A percentile compares a stretch with the other conserved stretches of the same genome.
These are phyloP conservation scores for Actenoides lindsayi DNA, from an alignment of 2,113 vertebrate species.

Conservation along the genomic window DNA sequence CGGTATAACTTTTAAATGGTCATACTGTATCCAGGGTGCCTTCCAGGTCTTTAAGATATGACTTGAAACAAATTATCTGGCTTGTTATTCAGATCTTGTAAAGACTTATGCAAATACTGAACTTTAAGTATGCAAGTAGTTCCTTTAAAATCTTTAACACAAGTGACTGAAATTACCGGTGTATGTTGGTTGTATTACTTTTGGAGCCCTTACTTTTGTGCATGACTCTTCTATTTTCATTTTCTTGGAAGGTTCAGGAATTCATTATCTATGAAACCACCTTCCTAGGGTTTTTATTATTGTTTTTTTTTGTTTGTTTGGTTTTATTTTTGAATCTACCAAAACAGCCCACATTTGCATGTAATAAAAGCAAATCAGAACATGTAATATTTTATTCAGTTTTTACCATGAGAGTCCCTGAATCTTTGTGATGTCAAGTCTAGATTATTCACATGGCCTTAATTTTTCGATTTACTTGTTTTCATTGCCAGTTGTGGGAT, in stretches of 20 bases:
- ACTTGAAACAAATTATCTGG: background rate
- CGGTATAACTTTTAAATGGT: background rate
- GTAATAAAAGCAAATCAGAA: background rate
- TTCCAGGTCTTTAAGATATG: background rate
- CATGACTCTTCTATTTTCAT: background rate
- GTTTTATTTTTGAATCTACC: background rate
- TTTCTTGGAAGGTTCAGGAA: background rate
- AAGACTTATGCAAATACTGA: slow-evolving; percentile 15
- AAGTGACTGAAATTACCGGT: background rate
- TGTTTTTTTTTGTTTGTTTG: background rate
- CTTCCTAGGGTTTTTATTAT: background rate
- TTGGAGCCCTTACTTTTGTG: background rate
- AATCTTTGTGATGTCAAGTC: background rate
- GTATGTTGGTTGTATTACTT: background rate
- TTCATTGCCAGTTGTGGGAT: background rate
- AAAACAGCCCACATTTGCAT: background rate
- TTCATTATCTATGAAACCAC: background rate
- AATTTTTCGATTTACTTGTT: background rate
- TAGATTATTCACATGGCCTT: background rate
- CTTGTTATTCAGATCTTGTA: background rate
- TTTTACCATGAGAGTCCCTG: background rate
- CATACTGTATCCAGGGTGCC: background rate
- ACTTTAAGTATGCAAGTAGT: background rate
- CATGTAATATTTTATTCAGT: background rate
- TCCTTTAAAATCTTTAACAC: background rate